These are phyloP conservation scores for Tetrapedia diversipes DNA, from an alignment of 2,888 invertebrate species.

Conservation along the genomic window DNA sequence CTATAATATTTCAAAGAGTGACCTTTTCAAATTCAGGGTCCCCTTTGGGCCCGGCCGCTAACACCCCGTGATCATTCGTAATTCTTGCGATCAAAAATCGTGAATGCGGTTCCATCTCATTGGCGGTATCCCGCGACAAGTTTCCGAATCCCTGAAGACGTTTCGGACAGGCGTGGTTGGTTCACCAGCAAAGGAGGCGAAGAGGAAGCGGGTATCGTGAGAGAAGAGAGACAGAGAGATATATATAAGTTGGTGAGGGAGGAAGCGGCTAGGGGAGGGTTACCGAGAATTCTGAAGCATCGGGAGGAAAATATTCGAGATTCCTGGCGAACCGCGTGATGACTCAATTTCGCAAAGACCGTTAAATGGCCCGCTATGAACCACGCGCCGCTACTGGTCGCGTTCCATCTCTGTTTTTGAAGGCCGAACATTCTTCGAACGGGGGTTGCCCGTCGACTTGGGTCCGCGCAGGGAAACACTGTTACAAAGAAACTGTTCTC, in stretches of 20 bases:
- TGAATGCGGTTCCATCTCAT: not conserved
- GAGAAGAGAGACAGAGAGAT: slow-evolving; percentile 23
- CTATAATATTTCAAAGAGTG: too few species aligned
- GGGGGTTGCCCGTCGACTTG: slow-evolving; percentile 59
- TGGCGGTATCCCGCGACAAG: slow-evolving; percentile 13
- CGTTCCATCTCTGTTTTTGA: slow-evolving; percentile 80
- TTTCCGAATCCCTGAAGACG: slow-evolving; percentile 16
- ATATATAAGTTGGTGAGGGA: slow-evolving; percentile 31
- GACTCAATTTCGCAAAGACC: slow-evolving; percentile 82
- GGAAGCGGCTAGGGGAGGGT: slow-evolving; percentile 28
- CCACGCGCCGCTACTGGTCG: slow-evolving; percentile 69
- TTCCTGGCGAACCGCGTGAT: slow-evolving; percentile 83
- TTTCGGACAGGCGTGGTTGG: slow-evolving; percentile 21
- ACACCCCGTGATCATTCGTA: too few species aligned
- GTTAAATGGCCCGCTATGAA: slow-evolving; percentile 82
- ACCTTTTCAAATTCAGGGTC: too few species aligned
- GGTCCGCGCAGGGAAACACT: slow-evolving; percentile 36
- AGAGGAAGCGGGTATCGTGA: slow-evolving; percentile 19
- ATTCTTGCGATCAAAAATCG: not conserved
- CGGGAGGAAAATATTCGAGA: slow-evolving; percentile 84
- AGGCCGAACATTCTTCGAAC: slow-evolving; percentile 80
- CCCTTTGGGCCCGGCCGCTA: too few species aligned
- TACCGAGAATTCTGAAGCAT: slow-evolving; percentile 77
- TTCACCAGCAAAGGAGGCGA: slow-evolving; percentile 32
- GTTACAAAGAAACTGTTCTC: slow-evolving; percentile 52